Base-by-base conservation (phyloP, 92 coral and sea anemone genomes). In the Parazoanthus darwini region DNA sequence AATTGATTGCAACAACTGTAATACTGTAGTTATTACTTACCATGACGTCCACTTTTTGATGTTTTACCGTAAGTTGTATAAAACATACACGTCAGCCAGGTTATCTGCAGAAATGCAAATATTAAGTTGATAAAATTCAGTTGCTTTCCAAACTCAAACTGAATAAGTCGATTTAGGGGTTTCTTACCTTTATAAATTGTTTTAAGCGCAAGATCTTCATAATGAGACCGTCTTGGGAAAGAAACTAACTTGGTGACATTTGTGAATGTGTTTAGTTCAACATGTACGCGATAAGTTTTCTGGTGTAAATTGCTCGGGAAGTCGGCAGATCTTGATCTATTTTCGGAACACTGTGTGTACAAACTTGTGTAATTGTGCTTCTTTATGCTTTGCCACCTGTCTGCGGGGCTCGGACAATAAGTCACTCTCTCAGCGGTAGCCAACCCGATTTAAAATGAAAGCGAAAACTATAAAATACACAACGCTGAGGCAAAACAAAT, bases 361-460 rank as follows among this genome's bases (percentile, higher is more conserved):
- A 44, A 42, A 48, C 51, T 48, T 48, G 58, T 43, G 56, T 43
- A 77, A 77, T 77, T 77, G 81, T 23, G 81, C 54, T 77, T 77
- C 81, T 39, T 23, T 77, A 77, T 77, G 51, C 81, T 23, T 20
- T 16, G 81, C 81, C 81, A 77, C 81, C 81, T 77, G 81, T 18
- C 81, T 20, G 48, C 70, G 48, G 80, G 36, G 16, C 4, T 77
- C 15, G 81, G 59, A 44, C 81, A 77, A 77, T 43, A 44, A 42
- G 35, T 8, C 25, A 43, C 58, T 77, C 81, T 2, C 81, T 9
- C 81, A 77, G 54, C 81, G 56, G 81, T 77, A 2, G 81, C 35
- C 81, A 39, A 77, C 59, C 29, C 50, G 81, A 42, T 77, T 54
- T n/a, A 44, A 77, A 77, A 77, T 44, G 48, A 23, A 77, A 77